Evolutionary conservation across 1,140 invertebrate species (phyloP).

Genomic region (Polypedilum pembai): DNA sequence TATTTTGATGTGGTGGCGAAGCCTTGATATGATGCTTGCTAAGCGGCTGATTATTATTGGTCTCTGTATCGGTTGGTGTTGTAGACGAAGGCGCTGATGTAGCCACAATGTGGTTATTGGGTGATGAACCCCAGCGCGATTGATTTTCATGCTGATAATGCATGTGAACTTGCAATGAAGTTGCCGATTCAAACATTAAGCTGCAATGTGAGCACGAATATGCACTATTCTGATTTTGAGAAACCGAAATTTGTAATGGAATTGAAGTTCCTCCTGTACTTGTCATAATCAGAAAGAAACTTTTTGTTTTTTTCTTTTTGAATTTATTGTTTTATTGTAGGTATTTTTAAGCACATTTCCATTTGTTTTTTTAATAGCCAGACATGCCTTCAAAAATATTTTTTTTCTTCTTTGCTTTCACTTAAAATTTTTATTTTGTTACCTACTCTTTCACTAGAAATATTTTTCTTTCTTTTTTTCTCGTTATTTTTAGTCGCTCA

Average conservation of each 20-base stretch:
- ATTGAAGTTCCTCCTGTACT: slow-evolving; percentile 29
- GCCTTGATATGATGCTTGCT: slow-evolving; percentile 2
- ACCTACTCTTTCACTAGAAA: not conserved
- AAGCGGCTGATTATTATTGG: slow-evolving; percentile 29
- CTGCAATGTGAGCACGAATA: slow-evolving; percentile 27
- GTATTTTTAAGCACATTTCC: slow-evolving; percentile 24
- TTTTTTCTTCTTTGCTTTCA: not conserved
- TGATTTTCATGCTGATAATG: slow-evolving; percentile 29
- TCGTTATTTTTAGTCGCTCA: slow-evolving; percentile 5
- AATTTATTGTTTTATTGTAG: not conserved
- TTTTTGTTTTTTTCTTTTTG: not conserved
- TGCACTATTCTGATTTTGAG: slow-evolving; percentile 24
- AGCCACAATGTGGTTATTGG: not conserved
- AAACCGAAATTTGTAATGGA: slow-evolving; percentile 1
- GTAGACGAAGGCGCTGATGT: slow-evolving; percentile 21
- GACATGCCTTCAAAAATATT: not conserved
- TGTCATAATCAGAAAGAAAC: slow-evolving; percentile 4
- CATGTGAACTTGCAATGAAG: slow-evolving; percentile 30
- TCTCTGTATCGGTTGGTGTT: slow-evolving; percentile 30
- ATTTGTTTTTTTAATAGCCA: slow-evolving; percentile 1
- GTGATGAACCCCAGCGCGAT: slow-evolving; percentile 27
- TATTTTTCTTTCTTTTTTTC: not conserved
- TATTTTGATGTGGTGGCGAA: slow-evolving; percentile 33
- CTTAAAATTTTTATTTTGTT: not conserved
- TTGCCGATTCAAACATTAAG: slow-evolving; percentile 25